Evolutionary conservation across 2,888 invertebrate genomes (phyloP), one percentile per base, ranked within the genome.

Genomic region (Parnassius orleans): DNA sequence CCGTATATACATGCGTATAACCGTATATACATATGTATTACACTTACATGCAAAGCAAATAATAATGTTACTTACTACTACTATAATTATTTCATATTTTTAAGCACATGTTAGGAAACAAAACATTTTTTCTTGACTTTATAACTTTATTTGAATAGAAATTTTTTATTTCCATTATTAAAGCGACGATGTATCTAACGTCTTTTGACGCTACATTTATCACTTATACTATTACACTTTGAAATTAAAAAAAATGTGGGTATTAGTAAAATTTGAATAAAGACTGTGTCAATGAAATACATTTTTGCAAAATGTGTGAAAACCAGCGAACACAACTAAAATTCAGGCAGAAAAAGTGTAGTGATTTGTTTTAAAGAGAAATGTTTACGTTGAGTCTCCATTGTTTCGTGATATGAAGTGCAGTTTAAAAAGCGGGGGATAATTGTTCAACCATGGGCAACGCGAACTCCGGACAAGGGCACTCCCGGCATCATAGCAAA

Each of bases 401-500:
- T 60, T 50, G 52, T 53, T 47, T 60, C 64, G 66, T 68, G 66
- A 63, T 67, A 63, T 62, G 60, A 61, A 60, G 68, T 66, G 67
- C 65, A 68, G 65, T 68, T 33, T 59, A 62, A 65, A 63, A 53
- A 58, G 53, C 57, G 62, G 33, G 68, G 51, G 58, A 63, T 67
- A 70, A 74, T 64, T 64, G 59, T 65, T 60, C 56, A 71, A 73
- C 65, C 48, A 92, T 92, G 92, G 92, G 92, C 43, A 92, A 92
- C 70, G 81, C 87, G 33, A 89, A 84, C 69, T 90, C 90, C 1
- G 87, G 89, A 1, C 84, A 84, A 59, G 83, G 83, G 51, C 85
- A 87, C 57, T 77, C 83, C 54, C 82, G 86, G 61, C 86, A 87
- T 66, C 79, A 87, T 77, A 81, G 86, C 72, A 90, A 91, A 73